Percentiles rank a stretch among this genome's conserved stretches.
These are phyloP conservation scores for Epizoanthus ramosus DNA, from an alignment of 92 coral and sea anemone species.

Conservation along the genomic window DNA sequence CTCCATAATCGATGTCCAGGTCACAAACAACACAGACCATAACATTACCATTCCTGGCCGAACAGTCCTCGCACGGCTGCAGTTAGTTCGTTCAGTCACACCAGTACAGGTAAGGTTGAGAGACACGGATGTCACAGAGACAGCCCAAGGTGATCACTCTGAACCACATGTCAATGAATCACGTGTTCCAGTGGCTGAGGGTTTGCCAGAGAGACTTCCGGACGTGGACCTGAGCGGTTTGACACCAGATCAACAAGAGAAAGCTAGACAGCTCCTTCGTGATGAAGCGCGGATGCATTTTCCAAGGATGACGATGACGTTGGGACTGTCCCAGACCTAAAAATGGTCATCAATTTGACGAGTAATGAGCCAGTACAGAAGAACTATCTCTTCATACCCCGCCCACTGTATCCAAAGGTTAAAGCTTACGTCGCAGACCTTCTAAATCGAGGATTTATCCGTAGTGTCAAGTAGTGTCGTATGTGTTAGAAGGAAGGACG, in stretches of 20 bases:
- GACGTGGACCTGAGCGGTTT: constrained; percentile 56
- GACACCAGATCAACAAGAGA: too few species aligned
- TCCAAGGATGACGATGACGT: too few species aligned
- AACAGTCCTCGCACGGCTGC: constrained; percentile 39
- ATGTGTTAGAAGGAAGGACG: constrained; percentile 27
- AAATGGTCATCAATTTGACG: background rate
- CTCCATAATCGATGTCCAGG: constrained; percentile 29
- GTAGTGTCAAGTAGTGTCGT: background rate
- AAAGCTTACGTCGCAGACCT: background rate
- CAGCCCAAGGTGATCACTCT: background rate
- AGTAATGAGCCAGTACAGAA: background rate
- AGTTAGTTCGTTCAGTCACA: constrained; percentile 46
- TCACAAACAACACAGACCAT: constrained; percentile 39
- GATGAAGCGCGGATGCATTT: too few species aligned
- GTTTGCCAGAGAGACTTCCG: constrained; percentile 7
- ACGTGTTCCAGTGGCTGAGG: constrained; percentile 23
- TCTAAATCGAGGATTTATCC: background rate
- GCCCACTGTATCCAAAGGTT: background rate
- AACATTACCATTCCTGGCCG: constrained; percentile 44
- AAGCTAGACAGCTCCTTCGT: too few species aligned
- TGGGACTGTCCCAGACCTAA: background rate
- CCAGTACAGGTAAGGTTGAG: constrained; percentile 34
- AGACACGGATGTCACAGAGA: constrained; percentile 24
- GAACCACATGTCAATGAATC: too few species aligned
- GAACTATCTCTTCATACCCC: background rate